phyloP scores from a whole-genome alignment of 2,888 invertebrate species.

The Melipona beecheii region DNA sequence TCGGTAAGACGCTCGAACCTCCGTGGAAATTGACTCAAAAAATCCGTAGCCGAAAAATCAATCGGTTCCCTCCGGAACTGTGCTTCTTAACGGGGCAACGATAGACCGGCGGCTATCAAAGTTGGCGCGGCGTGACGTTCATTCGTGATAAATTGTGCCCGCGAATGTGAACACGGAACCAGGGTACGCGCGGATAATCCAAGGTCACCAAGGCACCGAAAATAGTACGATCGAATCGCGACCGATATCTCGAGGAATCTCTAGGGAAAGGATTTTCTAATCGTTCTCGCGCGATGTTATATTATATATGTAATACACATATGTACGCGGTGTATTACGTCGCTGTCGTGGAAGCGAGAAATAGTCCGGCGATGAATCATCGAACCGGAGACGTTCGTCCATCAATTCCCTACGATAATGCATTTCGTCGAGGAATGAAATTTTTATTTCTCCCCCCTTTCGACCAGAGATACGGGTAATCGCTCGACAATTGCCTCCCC shows the following conservation, averaged over 20 bases:
- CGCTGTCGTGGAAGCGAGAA: conserved; percentile 28
- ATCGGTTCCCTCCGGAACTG: not conserved
- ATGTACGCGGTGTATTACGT: not conserved
- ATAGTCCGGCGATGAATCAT: conserved; percentile 67
- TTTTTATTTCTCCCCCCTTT: conserved; percentile 37
- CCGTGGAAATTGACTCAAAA: not conserved
- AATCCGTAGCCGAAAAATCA: not conserved
- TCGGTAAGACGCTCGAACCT: not conserved
- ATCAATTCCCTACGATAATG: conserved; percentile 62
- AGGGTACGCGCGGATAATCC: conserved; percentile 55
- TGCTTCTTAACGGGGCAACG: not conserved
- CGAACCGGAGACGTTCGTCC: conserved; percentile 49
- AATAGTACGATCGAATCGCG: conserved; percentile 67
- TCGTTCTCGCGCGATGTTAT: conserved; percentile 15
- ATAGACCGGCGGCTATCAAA: conserved; percentile 6
- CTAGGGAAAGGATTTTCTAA: conserved; percentile 27
- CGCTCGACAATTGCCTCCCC: conserved; percentile 51
- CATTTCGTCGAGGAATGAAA: conserved; percentile 47
- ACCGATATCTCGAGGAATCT: conserved; percentile 48
- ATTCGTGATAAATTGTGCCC: not conserved
- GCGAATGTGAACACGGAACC: conserved; percentile 57
- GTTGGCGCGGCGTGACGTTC: not conserved
- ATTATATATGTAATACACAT: too few relatives aligned
- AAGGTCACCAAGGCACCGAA: conserved; percentile 50
- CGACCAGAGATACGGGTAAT: conserved; percentile 42